These are phyloP conservation scores for Myiagra hebetior DNA, from an alignment of 2,113 vertebrate species.

Conservation along the genomic window DNA sequence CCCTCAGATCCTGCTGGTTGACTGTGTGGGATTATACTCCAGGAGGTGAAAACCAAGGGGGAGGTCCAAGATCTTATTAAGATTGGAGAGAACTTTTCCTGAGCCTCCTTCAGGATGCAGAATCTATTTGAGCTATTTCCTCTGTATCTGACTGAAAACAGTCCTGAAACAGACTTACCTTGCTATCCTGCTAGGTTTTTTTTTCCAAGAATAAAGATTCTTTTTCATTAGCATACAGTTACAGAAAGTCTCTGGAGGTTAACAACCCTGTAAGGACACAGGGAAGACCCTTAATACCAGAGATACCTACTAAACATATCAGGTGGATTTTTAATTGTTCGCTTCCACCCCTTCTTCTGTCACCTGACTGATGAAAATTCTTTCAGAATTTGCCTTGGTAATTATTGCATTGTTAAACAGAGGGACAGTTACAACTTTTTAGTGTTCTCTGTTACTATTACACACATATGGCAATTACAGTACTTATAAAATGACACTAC, in stretches of 20 bases:
- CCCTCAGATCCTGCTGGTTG: background rate
- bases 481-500: background rate
- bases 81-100: background rate
- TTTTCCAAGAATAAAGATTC: background rate
- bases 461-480: background rate
- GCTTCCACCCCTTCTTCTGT: background rate
- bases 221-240: background rate
- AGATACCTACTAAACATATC: background rate
- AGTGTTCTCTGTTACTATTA: background rate
- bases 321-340: background rate
- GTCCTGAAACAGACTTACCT: background rate
- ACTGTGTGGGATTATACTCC: background rate
- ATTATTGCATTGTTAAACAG: background rate
- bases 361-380: background rate
- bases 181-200: background rate
- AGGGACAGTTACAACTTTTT: background rate
- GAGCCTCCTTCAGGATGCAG: background rate
- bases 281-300: background rate
- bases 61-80: background rate
- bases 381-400: background rate
- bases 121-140: background rate
- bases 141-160: background rate
- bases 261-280: background rate
- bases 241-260: background rate
- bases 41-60: background rate